Evolutionary conservation across 2,888 invertebrate species (phyloP), one percentile per base, ranked within the genome.

Genomic region (Pammene aurita): DNA sequence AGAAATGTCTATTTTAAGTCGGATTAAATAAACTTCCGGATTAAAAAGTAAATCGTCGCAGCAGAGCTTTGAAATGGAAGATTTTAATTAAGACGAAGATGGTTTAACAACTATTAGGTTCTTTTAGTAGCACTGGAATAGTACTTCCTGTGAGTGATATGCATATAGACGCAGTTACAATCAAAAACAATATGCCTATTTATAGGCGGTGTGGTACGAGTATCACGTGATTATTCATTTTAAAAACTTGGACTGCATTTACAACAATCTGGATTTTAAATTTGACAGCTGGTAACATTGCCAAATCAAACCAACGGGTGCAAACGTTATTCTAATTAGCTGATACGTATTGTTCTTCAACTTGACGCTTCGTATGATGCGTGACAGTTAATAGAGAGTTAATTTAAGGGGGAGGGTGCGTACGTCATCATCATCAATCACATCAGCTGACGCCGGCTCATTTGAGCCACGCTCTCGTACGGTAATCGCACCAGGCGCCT

Each of bases 341-440:
- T n/a, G 16, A 14, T 26, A 41, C 18, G 18, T 62, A 52, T 61
- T 61, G 48, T 38, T 50, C 38, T 26, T 41, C n/a, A 38, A 41
- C 48, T 38, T 35, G 9, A 50, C 38, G 48, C 38, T 50, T 48
- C 38, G 35, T 18, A 61, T 38, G 61, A 61, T 14, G 63, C 61
- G 65, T 68, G 68, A 66, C 62, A 68, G 74, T 74, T 73, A 74
- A 77, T 75, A 71, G 74, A 42, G 72, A 75, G 78, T 80, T 82
- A 77, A 81, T 81, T 83, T 76, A 73, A 54, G 58, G 72, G 72
- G 76, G 75, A 73, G 73, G 73, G 68, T 71, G 71, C 67, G 72
- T 65, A 75, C 74, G 83, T 83, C 84, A 87, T 87, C 82, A 86
- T 86, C 86, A 89, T 90, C 84, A 88, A 88, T 88, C 88, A 89